A percentile compares a stretch with the other conserved stretches of the same genome.
These are phyloP conservation scores for Tauraco hartlaubi DNA, from an alignment of 2,797 vertebrate genomes.

Conservation along the genomic window DNA sequence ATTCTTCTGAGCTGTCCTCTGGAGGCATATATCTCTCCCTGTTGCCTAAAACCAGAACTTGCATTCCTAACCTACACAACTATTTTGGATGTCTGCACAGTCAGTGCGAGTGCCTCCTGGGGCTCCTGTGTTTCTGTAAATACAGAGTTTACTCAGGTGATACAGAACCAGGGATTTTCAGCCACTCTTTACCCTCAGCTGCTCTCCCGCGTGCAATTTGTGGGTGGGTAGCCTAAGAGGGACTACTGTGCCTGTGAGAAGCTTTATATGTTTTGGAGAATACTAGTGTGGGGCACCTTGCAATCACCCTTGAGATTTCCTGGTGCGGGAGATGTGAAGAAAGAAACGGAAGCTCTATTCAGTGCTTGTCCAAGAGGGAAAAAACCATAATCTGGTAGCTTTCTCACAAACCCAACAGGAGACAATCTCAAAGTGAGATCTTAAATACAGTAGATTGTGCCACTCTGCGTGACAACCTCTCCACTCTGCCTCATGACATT, in stretches of 20 bases:
- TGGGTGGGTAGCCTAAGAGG: not conserved
- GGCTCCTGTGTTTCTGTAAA: not conserved
- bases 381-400: not conserved
- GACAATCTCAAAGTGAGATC: not conserved
- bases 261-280: not conserved
- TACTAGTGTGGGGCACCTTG: not conserved
- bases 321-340: not conserved
- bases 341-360: not conserved
- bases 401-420: not conserved
- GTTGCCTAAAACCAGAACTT: not conserved
- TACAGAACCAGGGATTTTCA: not conserved
- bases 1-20: not conserved
- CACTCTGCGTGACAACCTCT: not conserved
- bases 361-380: not conserved
- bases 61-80: not conserved
- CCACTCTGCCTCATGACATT: not conserved
- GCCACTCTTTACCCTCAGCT: not conserved
- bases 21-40: not conserved
- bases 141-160: not conserved
- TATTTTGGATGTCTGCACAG: not conserved
- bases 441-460: not conserved
- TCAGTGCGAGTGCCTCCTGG: not conserved
- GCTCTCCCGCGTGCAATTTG: not conserved
- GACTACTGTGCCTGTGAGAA: not conserved
- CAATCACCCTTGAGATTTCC: not conserved